Evolutionary conservation across 2,113 vertebrate species (phyloP), one percentile per base, ranked within the genome.

Genomic region (Oriolus oriolus): DNA sequence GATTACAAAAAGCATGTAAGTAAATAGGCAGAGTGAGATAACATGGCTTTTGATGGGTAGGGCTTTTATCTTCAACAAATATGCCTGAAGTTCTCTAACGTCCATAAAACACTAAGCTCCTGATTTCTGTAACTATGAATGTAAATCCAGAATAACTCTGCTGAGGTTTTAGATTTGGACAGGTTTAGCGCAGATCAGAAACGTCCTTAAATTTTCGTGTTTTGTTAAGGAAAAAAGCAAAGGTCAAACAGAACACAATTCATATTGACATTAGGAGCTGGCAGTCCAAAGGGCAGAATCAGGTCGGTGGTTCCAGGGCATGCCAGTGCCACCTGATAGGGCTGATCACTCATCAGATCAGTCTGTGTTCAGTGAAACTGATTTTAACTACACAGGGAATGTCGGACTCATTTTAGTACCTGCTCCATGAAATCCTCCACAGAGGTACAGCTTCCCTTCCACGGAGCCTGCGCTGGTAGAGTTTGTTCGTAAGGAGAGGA

Each of bases 391-490:
- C 5, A 9, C n/a, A 44, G 33, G 30, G 47, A 86, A 33, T 1
- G 6, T 35, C 7, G 9, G 60, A 35, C n/a, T 75, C 59, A 42
- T 79, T 65, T 95, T 37, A 76, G 37, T 98, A 99, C 99, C 99
- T 99, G 99, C 98, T 97, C 99, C 99, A 5, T 96, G 99, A 98
- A 99, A 99, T 90, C 99, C 99, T 70, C 99, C 99, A 41, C 99
- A 99, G 83, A 99, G 96, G 60, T 99, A 99, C 30, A 99, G 98
- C 95, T 99, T 99, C 37, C 99, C 99, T 41, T 99, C 99, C 93
- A 99, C 99, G 0, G 97, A 97, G 23, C 99, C 99, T 13, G 99
- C 98, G 0, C 97, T 99, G 64, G 97, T 98, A 5, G 98, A 98
- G 57, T 99, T 99, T 73, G 98, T 99, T 78, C 98, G 97, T 47